These are phyloP conservation scores for Tetropium fuscum DNA, from an alignment of 2,888 invertebrate species.

Conservation along the genomic window DNA sequence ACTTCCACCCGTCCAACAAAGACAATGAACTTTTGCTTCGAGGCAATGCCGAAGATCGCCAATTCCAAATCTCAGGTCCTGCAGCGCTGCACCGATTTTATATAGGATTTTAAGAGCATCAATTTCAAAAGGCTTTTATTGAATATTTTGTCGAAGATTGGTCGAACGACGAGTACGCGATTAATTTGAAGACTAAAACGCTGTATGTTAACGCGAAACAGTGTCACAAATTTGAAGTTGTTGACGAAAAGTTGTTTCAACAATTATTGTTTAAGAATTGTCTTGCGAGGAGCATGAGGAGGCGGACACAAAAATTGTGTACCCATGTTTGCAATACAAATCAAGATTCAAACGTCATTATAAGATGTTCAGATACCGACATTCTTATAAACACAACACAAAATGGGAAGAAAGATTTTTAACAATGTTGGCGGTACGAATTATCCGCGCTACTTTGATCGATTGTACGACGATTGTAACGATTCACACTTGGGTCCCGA, in stretches of 20 bases:
- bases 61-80: not conserved
- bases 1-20: not conserved
- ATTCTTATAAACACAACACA: too few relatives aligned
- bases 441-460: too few relatives aligned
- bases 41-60: not conserved
- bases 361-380: too few relatives aligned
- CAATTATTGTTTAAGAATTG: not conserved
- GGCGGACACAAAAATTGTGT: not conserved
- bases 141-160: not conserved
- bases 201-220: not conserved
- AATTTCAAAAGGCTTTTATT: not conserved
- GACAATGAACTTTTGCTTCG: not conserved
- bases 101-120: not conserved
- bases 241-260: not conserved
- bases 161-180: not conserved
- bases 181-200: not conserved
- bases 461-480: too few relatives aligned
- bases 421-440: too few relatives aligned
- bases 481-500: too few relatives aligned
- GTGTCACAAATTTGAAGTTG: not conserved
- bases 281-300: not conserved
- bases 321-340: too few relatives aligned
- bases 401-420: too few relatives aligned
- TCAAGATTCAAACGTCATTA: too few relatives aligned
- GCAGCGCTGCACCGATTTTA: too few relatives aligned